Evolutionary conservation across 53 echinoderm and acorn worm species (phyloP), one percentile per base, ranked within the genome.

Genomic region (Apostichopus leukothele): DNA sequence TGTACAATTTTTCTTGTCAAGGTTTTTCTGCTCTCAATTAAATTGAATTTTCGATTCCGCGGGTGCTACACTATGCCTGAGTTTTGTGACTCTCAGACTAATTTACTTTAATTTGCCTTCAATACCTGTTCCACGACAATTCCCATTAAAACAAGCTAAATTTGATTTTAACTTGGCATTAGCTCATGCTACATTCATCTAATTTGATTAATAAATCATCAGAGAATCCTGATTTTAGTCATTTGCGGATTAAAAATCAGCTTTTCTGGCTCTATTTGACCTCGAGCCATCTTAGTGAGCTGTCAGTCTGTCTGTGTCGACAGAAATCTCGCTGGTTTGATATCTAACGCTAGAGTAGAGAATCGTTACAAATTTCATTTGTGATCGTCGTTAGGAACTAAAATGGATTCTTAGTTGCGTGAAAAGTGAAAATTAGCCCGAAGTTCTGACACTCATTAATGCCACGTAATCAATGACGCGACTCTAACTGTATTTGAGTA

Each of bases 151-250:
- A 74, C 57, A 60, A 88, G 55, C 88, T 88, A 88, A 88, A 88
- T 88, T 88, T 74, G 74, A 88, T 75, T 88, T 88, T 75, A 88
- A 74, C 88, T 54, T 88, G 74, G 54, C 88, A 88, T 88, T 88
- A 75, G 75, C 88, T 75, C 88, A 88, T 86, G 86, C 71, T 86
- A 50, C 61, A 67, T 86, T 68, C 86, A 86, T 86, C 86, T 86
- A 86, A 86, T 86, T 86, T 86, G 86, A 86, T 86, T 86, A 86
- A 86, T 86, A 86, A 86, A 86, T 86, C 86, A 86, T 86, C 63
- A 60, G 67, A 66, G 86, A 86, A 86, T 86, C 63, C 21, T 67
- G 86, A 66, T 86, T 86, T 61, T 51, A 81, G 81, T 81, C 81
- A 81, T 86, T 86, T 86, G 71, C 67, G 86, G 86, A 86, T 86